Conservation (phyloP, 1,140 invertebrate species). For the Aphelinus atriplicis region DNA sequence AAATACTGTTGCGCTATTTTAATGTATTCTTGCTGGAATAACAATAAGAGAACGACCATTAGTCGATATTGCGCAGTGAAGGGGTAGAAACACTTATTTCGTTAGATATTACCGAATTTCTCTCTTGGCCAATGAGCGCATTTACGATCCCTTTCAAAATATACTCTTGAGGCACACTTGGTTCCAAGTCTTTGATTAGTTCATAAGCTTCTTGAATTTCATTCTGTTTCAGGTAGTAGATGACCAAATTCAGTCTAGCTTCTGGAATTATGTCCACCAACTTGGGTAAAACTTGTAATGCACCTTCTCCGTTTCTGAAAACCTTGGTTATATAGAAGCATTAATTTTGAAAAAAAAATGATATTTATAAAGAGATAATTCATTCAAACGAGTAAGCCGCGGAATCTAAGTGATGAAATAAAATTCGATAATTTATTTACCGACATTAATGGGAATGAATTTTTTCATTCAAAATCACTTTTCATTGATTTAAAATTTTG, state of each 20-base stretch:
- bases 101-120: conserved; percentile 78
- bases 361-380: too few species aligned
- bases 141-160: conserved; percentile 97
- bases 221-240: conserved; percentile 92
- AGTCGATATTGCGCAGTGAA: too few species aligned
- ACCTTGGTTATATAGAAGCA: conserved; percentile 61
- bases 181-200: conserved; percentile 91
- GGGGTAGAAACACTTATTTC: not conserved
- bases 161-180: conserved; percentile 94
- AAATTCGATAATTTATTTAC: too few species aligned
- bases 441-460: too few species aligned
- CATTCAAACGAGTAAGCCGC: too few species aligned
- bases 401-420: too few species aligned
- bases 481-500: too few species aligned
- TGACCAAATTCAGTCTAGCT: conserved; percentile 94
- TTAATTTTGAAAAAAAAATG: too few species aligned
- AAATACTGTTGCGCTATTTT: conserved; percentile 97
- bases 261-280: conserved; percentile 96
- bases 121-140: conserved; percentile 91
- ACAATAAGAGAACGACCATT: too few species aligned
- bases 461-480: too few species aligned
- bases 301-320: conserved; percentile 93
- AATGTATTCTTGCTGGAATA: conserved; percentile 84
- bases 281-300: conserved; percentile 88
- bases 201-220: conserved; percentile 91